These are phyloP conservation scores for Dinothrombium tinctorium DNA, from an alignment of 1,140 invertebrate species.

Conservation along the genomic window DNA sequence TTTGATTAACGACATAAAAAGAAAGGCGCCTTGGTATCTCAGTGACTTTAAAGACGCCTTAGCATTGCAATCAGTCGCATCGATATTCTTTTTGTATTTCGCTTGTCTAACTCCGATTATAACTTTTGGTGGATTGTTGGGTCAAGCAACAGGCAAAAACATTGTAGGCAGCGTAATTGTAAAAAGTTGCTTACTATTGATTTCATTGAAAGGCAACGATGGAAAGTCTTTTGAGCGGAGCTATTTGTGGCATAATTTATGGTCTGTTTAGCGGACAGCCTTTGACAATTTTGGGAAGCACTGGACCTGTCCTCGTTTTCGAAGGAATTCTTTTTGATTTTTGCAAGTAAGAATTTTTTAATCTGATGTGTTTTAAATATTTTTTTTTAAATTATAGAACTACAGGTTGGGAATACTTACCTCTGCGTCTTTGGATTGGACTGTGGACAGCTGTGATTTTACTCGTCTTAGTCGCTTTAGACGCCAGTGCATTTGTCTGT, in stretches of 20 bases:
- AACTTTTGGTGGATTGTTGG: conserved; percentile 79
- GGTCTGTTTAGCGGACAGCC: conserved; percentile 95
- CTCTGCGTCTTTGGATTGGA: conserved; percentile 38
- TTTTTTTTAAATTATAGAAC: not conserved
- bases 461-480: conserved; percentile 61
- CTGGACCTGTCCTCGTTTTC: conserved; percentile 91
- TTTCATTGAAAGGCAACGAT: conserved; percentile 46
- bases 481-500: conserved; percentile 90
- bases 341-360: conserved; percentile 37
- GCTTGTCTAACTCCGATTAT: conserved; percentile 93
- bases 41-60: conserved; percentile 52
- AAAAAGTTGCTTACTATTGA: not conserved
- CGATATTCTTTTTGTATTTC: conserved; percentile 89
- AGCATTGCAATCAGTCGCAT: conserved; percentile 76
- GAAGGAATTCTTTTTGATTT: conserved; percentile 91
- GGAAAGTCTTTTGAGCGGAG: conserved; percentile 85
- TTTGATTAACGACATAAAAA: conserved; percentile 72
- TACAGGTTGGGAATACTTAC: conserved; percentile 53
- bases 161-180: conserved; percentile 33
- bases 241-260: conserved; percentile 82
- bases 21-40: conserved; percentile 56
- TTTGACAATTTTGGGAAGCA: conserved; percentile 86
- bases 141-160: conserved; percentile 78
- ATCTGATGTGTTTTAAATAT: not conserved
- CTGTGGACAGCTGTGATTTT: conserved; percentile 15